A percentile compares a stretch with the other conserved stretches of the same genome.
Evolutionary conservation across 2,888 invertebrate genomes (phyloP).

Genomic region (Drosophila tanythrix): DNA sequence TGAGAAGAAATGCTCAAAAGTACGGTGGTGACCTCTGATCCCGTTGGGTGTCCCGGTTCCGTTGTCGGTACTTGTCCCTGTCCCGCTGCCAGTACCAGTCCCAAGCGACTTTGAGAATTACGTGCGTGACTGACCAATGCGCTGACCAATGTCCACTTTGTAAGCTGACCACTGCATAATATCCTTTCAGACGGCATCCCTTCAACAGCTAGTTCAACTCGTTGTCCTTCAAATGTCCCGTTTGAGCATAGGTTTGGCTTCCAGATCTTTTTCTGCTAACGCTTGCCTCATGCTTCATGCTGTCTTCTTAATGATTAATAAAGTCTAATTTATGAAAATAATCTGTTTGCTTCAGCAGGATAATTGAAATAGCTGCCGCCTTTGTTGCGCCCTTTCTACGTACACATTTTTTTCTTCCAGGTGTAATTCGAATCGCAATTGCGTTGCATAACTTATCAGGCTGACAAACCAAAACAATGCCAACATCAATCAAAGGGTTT

Average conservation of each 20-base stretch:
- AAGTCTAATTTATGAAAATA: conserved; percentile 83
- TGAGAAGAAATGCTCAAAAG: conserved; percentile 82
- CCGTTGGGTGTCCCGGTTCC: conserved; percentile 48
- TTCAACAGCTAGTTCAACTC: conserved; percentile 56
- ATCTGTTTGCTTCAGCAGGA: conserved; percentile 72
- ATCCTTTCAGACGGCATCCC: conserved; percentile 64
- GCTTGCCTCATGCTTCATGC: conserved; percentile 33
- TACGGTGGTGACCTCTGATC: conserved; percentile 84
- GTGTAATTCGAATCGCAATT: conserved; percentile 72
- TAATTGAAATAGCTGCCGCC: conserved; percentile 47
- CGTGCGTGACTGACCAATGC: conserved; percentile 83
- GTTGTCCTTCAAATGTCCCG: conserved; percentile 77
- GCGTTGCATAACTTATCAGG: conserved; percentile 56
- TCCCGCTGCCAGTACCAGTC: conserved; percentile 35
- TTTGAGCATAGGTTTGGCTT: conserved; percentile 30
- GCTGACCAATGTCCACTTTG: conserved; percentile 80
- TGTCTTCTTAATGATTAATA: conserved; percentile 83
- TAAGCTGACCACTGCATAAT: conserved; percentile 63
- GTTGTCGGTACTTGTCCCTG: conserved; percentile 12
- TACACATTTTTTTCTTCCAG: conserved; percentile 43
- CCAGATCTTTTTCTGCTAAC: conserved; percentile 18
- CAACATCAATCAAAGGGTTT: conserved; percentile 82
- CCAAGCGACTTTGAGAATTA: conserved; percentile 64
- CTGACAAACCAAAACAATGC: conserved; percentile 82
- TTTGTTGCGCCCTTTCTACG: conserved; percentile 27